Evolutionary conservation across 2,113 vertebrate genomes (phyloP).

Genomic region (Otolemur garnettii): DNA sequence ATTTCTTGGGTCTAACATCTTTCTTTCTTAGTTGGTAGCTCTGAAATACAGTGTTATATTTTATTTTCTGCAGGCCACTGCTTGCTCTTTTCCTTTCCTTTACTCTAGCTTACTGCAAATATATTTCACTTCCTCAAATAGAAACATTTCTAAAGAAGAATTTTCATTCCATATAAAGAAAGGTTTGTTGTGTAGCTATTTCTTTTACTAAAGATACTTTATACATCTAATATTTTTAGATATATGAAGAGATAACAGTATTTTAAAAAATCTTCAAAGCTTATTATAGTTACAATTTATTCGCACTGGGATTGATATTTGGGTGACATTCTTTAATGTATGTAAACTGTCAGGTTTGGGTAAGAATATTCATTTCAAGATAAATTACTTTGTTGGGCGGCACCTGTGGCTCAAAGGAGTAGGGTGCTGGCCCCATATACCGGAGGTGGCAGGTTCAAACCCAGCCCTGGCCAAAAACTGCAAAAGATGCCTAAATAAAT

Average conservation of each 20-base stretch:
- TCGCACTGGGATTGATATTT: conserved; percentile 7
- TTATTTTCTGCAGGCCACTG: conserved; percentile 72
- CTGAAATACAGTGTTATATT: conserved; percentile 73
- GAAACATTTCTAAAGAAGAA: conserved; percentile 1
- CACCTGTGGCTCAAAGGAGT: too few species aligned
- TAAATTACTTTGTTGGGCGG: neutral
- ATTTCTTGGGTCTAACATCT: conserved; percentile 70
- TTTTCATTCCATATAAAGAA: conserved; percentile 16
- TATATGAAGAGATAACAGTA: neutral
- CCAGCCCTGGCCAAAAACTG: too few species aligned
- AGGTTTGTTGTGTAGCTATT: conserved; percentile 29
- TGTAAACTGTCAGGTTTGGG: neutral
- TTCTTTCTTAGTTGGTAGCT: conserved; percentile 62
- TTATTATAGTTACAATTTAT: neutral
- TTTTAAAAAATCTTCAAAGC: neutral
- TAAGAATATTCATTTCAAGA: conserved; percentile 14
- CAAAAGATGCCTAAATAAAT: neutral
- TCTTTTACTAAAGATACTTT: conserved; percentile 40
- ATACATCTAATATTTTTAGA: conserved; percentile 33
- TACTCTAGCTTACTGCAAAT: conserved; percentile 71
- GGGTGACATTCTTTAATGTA: neutral
- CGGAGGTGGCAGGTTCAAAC: too few species aligned
- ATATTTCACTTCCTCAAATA: conserved; percentile 65
- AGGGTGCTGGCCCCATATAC: too few species aligned
- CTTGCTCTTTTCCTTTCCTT: conserved; percentile 71